Evolutionary conservation across 2,797 vertebrate species (phyloP).

Genomic region (Danionella dracula): DNA sequence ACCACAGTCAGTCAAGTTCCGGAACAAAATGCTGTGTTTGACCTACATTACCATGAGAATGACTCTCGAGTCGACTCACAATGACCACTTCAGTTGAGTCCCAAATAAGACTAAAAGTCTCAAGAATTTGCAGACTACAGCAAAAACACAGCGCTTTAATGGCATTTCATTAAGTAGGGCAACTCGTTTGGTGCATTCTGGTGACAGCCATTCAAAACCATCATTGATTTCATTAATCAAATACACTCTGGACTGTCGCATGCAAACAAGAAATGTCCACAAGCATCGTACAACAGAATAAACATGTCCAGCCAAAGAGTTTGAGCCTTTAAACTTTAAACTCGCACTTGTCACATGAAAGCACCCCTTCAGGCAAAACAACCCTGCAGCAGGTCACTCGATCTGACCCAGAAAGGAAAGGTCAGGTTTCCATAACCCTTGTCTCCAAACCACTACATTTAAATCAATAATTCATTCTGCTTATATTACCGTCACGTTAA

Average conservation of each 20-base stretch:
- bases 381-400: conserved; percentile 6
- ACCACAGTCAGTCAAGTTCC: conserved; percentile 49
- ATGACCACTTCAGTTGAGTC: background rate
- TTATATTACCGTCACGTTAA: conserved; percentile 43
- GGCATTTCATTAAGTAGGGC: too few relatives aligned
- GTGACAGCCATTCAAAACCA: background rate
- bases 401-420: conserved; percentile 36
- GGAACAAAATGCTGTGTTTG: conserved; percentile 40
- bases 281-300: background rate
- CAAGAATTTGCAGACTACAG: background rate
- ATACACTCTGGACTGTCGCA: background rate
- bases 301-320: conserved; percentile 22
- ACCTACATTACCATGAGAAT: conserved; percentile 50
- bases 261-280: conserved; percentile 11
- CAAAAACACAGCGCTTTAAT: background rate
- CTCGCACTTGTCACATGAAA: conserved; percentile 30
- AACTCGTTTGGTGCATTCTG: too few relatives aligned
- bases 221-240: background rate
- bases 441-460: background rate
- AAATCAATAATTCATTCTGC: conserved; percentile 47
- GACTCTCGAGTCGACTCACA: background rate
- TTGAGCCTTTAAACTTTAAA: conserved; percentile 21
- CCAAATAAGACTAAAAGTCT: background rate
- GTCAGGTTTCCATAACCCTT: background rate
- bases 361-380: conserved; percentile 8